phyloP scores from a whole-genome alignment of 2,113 vertebrate species.

The Cyanoliseus patagonus region DNA sequence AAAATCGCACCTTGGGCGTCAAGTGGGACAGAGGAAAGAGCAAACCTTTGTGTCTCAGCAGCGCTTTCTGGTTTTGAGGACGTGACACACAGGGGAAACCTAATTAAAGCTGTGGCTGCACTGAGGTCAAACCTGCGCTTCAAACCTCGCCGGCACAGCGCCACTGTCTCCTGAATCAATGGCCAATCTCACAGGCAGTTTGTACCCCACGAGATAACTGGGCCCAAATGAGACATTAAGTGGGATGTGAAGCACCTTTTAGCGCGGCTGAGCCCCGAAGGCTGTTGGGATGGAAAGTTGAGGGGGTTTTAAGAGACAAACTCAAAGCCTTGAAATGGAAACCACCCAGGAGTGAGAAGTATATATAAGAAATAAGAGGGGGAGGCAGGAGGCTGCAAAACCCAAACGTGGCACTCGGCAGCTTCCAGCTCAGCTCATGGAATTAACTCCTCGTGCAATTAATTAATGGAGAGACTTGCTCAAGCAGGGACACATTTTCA shows the following conservation, averaged over 20 bases:
- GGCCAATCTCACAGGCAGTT: neutral
- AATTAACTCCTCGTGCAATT: neutral
- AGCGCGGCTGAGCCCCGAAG: neutral
- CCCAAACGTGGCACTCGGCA: neutral
- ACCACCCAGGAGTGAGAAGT: neutral
- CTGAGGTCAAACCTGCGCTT: neutral
- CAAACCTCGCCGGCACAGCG: neutral
- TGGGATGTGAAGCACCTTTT: neutral
- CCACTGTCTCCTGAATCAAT: neutral
- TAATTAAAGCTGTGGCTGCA: neutral
- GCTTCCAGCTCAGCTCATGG: neutral
- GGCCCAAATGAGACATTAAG: neutral
- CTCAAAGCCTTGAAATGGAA: neutral
- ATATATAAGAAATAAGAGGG: neutral
- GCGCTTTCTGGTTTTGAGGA: accelerated
- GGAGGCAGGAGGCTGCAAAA: neutral
- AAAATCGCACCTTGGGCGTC: accelerated
- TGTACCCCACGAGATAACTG: neutral
- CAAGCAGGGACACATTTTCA: neutral
- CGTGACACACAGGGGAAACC: neutral
- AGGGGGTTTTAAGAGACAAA: neutral
- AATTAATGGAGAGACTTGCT: neutral
- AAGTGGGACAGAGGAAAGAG: neutral
- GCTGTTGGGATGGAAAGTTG: neutral
- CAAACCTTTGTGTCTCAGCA: neutral